phyloP scores from a whole-genome alignment of 1,140 invertebrate genomes.

The Mizuhopecten yessoensis region DNA sequence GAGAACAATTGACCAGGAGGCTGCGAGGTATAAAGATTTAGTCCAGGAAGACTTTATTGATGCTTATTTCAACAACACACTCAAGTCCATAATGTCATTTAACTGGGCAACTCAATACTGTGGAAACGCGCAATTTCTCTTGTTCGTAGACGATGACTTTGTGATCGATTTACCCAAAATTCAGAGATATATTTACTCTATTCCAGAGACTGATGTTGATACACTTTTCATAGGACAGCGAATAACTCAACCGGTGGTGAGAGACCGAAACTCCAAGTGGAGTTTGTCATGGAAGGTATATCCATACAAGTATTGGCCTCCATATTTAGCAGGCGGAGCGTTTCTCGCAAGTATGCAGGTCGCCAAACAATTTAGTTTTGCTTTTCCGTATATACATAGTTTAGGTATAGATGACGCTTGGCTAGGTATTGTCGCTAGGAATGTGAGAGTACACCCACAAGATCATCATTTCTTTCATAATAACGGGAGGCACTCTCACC shows the following conservation, averaged over 20 bases:
- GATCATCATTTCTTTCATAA: conserved; percentile 1
- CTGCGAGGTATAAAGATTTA: conserved; percentile 36
- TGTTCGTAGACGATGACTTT: too few species aligned
- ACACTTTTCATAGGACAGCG: neutral
- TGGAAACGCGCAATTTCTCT: too few species aligned
- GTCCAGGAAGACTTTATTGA: conserved; percentile 49
- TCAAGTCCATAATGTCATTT: conserved; percentile 50
- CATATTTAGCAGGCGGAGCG: too few species aligned
- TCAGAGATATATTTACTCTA: neutral
- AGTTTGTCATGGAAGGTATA: neutral
- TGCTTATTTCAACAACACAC: conserved; percentile 51
- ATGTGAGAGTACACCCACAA: neutral
- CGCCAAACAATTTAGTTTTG: neutral
- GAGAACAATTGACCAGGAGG: neutral
- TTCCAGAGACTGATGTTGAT: neutral
- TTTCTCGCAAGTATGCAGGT: neutral
- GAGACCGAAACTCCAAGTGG: neutral
- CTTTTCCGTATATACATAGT: neutral
- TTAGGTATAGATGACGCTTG: neutral
- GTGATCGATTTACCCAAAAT: too few species aligned
- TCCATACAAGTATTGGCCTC: too few species aligned
- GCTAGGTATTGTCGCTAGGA: neutral
- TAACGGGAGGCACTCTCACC: neutral
- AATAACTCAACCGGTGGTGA: neutral
- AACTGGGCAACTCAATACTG: conserved; percentile 44